phyloP scores from a whole-genome alignment of 2,113 vertebrate species.

The Brachypteracias leptosomus region DNA sequence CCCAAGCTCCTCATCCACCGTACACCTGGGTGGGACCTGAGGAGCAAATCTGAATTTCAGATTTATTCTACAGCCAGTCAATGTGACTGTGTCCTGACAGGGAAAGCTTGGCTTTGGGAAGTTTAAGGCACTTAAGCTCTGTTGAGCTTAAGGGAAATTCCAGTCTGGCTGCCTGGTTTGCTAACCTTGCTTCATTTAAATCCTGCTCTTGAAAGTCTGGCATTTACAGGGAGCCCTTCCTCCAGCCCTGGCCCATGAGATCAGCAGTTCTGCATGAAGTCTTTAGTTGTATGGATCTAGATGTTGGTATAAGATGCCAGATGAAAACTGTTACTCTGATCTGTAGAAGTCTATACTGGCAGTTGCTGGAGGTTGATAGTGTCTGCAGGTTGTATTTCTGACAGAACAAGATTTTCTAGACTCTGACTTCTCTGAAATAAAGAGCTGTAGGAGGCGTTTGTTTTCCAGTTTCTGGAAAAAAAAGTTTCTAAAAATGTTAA shows the following conservation, averaged over 20 bases:
- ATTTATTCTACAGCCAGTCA: background rate
- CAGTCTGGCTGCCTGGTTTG: background rate
- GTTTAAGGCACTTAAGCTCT: background rate
- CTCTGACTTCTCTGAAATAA: background rate
- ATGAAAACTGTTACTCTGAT: background rate
- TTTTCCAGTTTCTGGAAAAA: background rate
- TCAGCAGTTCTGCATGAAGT: background rate
- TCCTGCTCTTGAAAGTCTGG: background rate
- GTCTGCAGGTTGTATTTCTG: background rate
- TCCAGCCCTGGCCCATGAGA: background rate
- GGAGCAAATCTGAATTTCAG: background rate
- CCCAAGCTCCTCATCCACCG: background rate
- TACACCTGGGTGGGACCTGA: accelerated
- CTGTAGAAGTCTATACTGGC: background rate
- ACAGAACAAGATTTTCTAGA: background rate
- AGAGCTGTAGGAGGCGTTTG: background rate
- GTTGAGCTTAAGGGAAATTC: background rate
- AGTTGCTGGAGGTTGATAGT: background rate
- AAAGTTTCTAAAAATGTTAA: background rate
- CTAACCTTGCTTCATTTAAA: background rate
- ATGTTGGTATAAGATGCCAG: background rate
- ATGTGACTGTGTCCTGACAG: accelerated
- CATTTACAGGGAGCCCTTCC: background rate
- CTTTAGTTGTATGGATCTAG: background rate
- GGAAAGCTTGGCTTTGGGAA: background rate